Percentiles rank a stretch among this genome's conserved stretches.
phyloP scores from a whole-genome alignment of 2,888 invertebrate genomes.

The Acanthosepion esculentum region DNA sequence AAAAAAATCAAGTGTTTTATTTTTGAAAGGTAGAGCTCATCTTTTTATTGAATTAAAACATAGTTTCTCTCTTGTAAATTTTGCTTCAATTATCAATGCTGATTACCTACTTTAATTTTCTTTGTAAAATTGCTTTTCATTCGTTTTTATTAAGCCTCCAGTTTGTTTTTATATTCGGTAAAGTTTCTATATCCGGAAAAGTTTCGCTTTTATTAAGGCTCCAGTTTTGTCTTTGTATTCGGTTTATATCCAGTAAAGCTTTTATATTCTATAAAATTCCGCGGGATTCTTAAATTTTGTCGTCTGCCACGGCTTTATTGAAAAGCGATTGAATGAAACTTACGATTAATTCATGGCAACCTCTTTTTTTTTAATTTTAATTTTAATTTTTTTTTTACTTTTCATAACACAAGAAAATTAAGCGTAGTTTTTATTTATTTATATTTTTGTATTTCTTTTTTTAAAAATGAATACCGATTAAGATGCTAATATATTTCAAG shows the following conservation, averaged over 20 bases:
- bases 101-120: background rate
- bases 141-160: background rate
- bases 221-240: background rate
- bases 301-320: background rate
- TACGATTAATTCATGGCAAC: background rate
- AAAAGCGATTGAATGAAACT: background rate
- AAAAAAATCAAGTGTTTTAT: background rate
- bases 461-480: background rate
- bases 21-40: background rate
- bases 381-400: background rate
- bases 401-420: background rate
- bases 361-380: background rate
- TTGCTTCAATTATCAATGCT: background rate
- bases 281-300: background rate
- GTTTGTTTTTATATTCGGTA: background rate
- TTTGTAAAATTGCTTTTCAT: background rate
- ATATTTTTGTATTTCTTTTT: background rate
- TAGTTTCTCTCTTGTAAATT: background rate
- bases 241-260: background rate
- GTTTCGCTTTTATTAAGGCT: background rate
- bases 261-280: background rate
- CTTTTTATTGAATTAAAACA: background rate
- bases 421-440: no score
- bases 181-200: no score
- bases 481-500: background rate